Base-by-base conservation (phyloP, 2,888 invertebrate genomes). In the Gonocerus acuteangulatus region DNA sequence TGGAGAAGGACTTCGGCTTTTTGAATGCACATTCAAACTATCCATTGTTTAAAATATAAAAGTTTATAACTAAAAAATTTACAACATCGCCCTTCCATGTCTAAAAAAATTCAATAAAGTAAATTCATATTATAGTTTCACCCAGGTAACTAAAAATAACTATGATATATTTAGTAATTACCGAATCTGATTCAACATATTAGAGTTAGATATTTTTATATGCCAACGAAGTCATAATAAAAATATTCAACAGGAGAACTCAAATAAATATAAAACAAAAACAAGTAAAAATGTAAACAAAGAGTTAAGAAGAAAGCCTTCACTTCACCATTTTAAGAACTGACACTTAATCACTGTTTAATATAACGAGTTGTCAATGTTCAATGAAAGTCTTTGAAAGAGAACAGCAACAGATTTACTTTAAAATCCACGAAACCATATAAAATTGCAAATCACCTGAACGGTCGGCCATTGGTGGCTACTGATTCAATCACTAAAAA, bases 1-100 rank as follows among this genome's bases (percentile, higher is more conserved):
- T 19, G 69, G 69, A 18, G 69, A 69, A 13, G 69, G 68, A 65
- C 69, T 69, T 52, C 69, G 64, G 58, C 69, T 69, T 27, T 64
- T 66, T 3, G 54, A 45, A 21, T 52, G 39, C 57, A 62, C 48
- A 44, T 62, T 66, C 48, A 66, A 64, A 58, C 58, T 66, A 56
- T 66, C 66, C 66, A 66, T 66, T 56, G 32, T 45, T 59, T 36
- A 19, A 51, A 45, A 42, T 42, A 19, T 15, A 15, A 42, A 9
- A 42, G 21, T 9, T 19, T 15, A 42, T 54, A 15, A 3, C 7
- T 42, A 18, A 6, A 49, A n/a, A 11, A 13, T 21, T 15, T 39
- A 27, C 34, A 42, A 49, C 21, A 23, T n/a, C 18, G 18, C 27
- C 32, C 27, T 54, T 15, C 54, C 54, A 54, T 54, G 7, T n/a